Evolutionary conservation across 53 echinoderm and acorn worm species (phyloP).

Genomic region (Luidia sarsii): DNA sequence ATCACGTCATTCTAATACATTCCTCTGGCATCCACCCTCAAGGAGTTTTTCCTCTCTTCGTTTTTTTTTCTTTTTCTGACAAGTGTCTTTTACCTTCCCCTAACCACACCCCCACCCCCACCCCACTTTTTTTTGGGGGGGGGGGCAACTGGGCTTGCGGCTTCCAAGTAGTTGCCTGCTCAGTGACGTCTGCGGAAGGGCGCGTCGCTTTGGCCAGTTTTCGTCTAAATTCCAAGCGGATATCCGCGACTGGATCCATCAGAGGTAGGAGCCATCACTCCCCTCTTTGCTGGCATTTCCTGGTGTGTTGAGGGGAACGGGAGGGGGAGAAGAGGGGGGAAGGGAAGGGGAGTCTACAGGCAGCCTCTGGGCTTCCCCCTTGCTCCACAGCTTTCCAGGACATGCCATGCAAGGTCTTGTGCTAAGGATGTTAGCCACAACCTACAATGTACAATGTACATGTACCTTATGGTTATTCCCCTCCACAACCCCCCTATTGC

Average conservation of each 20-base stretch:
- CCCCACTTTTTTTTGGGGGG: no score
- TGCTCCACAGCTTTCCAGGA: no score
- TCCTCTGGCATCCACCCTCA: conserved; percentile 7
- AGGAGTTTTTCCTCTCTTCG: not conserved
- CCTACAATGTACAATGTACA: no score
- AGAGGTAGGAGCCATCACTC: conserved; percentile 31
- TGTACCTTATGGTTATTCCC: no score
- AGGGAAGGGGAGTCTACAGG: no score
- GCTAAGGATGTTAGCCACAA: no score
- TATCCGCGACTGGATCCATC: conserved; percentile 40
- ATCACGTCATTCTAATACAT: conserved; percentile 13
- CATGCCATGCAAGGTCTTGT: no score
- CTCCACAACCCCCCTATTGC: no score
- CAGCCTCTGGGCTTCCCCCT: no score
- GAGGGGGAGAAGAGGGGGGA: conserved; percentile 2
- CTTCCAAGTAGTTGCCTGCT: not conserved
- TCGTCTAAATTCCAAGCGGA: conserved; percentile 43
- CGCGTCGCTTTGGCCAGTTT: conserved; percentile 32
- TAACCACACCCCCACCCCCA: not conserved
- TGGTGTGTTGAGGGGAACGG: not conserved
- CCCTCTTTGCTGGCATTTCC: conserved; percentile 39
- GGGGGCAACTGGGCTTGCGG: no score
- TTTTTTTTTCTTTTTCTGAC: not conserved
- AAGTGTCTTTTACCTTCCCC: not conserved
- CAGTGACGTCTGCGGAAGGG: conserved; percentile 51